These are phyloP conservation scores for Ceriagrion tenellum DNA, from an alignment of 2,888 invertebrate species.

Conservation along the genomic window DNA sequence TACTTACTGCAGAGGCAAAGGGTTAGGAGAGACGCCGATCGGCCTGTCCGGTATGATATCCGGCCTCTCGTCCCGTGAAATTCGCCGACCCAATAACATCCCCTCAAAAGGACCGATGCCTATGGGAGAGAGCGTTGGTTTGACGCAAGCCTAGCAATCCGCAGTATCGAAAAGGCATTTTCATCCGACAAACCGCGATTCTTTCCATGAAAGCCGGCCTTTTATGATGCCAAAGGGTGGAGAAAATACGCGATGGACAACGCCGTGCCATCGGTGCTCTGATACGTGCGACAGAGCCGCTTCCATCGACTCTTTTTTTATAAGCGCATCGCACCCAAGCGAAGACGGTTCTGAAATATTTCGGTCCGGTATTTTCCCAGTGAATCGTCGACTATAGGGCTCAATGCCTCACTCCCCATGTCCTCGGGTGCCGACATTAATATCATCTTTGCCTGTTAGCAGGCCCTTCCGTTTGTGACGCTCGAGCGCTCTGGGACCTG, in stretches of 20 bases:
- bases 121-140: background rate
- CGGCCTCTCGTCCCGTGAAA: background rate
- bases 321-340: background rate
- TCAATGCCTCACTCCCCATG: background rate
- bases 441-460: background rate
- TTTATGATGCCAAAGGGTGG: background rate
- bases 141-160: background rate
- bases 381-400: background rate
- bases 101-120: background rate
- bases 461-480: background rate
- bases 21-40: background rate
- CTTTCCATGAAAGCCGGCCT: background rate
- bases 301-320: background rate
- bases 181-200: background rate
- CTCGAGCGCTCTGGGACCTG: background rate
- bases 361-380: background rate
- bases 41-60: background rate
- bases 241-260: background rate
- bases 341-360: background rate
- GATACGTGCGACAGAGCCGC: background rate
- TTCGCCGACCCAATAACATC: background rate
- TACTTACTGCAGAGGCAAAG: background rate
- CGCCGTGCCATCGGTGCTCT: background rate
- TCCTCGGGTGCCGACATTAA: background rate
- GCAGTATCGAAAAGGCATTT: background rate